phyloP scores from a whole-genome alignment of 2,888 invertebrate genomes.

The Clitarchus hookeri region DNA sequence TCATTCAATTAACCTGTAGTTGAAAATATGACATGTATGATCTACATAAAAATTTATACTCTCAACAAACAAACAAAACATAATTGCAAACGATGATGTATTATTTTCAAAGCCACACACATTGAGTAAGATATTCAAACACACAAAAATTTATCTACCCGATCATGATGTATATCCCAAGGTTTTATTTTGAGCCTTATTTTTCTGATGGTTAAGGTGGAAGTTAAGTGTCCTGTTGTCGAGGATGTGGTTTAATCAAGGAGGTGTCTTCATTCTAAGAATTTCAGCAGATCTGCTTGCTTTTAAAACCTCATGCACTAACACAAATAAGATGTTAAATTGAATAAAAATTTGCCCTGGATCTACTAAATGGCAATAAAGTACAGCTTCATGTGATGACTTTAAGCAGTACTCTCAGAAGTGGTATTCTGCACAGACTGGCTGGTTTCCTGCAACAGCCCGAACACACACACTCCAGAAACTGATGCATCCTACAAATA shows the following conservation, averaged over 20 bases:
- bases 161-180: conserved; percentile 11
- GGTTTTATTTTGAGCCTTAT: conserved; percentile 43
- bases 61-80: neutral
- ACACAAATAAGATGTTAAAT: conserved; percentile 44
- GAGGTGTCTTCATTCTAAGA: conserved; percentile 42
- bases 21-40: neutral
- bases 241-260: conserved; percentile 37
- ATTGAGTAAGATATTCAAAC: conserved; percentile 2
- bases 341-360: conserved; percentile 36
- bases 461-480: neutral
- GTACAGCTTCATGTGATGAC: conserved; percentile 37
- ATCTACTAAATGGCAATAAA: conserved; percentile 40
- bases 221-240: conserved; percentile 27
- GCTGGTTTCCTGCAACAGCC: conserved; percentile 55
- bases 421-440: conserved; percentile 65
- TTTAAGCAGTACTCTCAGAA: conserved; percentile 65
- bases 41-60: conserved; percentile 5
- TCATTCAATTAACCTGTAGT: neutral
- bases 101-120: conserved; percentile 3
- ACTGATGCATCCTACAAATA: too few relatives aligned
- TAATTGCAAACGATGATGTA: neutral
- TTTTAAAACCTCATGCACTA: conserved; percentile 42
- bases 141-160: neutral
- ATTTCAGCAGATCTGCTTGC: conserved; percentile 40
- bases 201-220: conserved; percentile 34